A percentile compares a stretch with the other conserved stretches of the same genome.
Evolutionary conservation across 2,888 invertebrate species (phyloP).

Genomic region (Dasypolia templi): DNA sequence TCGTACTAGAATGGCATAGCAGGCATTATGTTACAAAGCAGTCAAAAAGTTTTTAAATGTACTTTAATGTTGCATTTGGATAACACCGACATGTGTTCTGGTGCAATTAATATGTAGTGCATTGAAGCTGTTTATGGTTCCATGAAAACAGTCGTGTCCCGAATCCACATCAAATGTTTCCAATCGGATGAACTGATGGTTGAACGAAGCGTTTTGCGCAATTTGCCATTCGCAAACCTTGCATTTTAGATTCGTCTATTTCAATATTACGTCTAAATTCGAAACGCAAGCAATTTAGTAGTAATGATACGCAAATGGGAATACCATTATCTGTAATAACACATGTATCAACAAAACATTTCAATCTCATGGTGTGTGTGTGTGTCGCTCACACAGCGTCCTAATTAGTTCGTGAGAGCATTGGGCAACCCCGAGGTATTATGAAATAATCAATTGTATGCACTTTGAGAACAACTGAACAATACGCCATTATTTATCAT

Average conservation of each 20-base stretch:
- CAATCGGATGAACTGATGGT: not conserved
- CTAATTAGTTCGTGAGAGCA: constrained; percentile 49
- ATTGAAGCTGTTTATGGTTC: not conserved
- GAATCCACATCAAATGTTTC: constrained; percentile 7
- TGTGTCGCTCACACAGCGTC: constrained; percentile 18
- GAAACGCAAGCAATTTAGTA: constrained; percentile 36
- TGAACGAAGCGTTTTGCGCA: not conserved
- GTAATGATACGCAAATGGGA: constrained; percentile 36
- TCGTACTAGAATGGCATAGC: not conserved
- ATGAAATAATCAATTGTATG: constrained; percentile 55
- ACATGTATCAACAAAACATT: constrained; percentile 23
- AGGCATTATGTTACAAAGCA: constrained; percentile 1
- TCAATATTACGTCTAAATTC: constrained; percentile 18
- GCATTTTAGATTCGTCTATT: constrained; percentile 32
- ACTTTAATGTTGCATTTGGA: not conserved
- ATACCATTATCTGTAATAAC: constrained; percentile 26
- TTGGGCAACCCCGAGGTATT: constrained; percentile 31
- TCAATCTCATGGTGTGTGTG: constrained; percentile 4
- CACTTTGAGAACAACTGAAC: constrained; percentile 55
- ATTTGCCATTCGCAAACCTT: constrained; percentile 14
- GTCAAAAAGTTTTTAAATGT: not conserved
- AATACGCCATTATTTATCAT: constrained; percentile 48
- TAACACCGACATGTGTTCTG: not conserved
- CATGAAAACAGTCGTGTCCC: not conserved
- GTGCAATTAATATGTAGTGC: not conserved